Evolutionary conservation across 1,140 invertebrate genomes (phyloP).

Genomic region (Diorhabda carinulata): DNA sequence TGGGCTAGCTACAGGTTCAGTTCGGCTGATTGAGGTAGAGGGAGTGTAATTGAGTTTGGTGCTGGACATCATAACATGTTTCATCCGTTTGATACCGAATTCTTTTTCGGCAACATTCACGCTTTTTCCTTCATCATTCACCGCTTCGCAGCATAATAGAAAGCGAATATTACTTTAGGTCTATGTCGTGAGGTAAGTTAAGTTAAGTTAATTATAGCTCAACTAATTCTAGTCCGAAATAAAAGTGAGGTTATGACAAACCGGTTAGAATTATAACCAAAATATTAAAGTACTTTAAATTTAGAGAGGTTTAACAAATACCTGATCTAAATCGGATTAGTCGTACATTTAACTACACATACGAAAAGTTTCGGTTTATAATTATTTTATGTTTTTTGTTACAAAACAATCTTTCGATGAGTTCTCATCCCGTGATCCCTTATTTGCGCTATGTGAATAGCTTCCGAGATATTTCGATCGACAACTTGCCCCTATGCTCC

Average conservation of each 20-base stretch:
- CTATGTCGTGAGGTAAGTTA: background rate
- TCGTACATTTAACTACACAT: too few species aligned
- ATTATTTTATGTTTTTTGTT: too few species aligned
- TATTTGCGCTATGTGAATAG: background rate
- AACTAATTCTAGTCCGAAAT: background rate
- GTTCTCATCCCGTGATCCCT: too few species aligned
- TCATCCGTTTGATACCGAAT: slow-evolving; percentile 8
- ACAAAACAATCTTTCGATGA: too few species aligned
- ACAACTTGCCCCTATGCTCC: background rate
- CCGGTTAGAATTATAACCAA: background rate
- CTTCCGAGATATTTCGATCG: background rate
- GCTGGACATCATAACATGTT: too few species aligned
- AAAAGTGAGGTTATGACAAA: slow-evolving; percentile 12
- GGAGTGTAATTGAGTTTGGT: background rate
- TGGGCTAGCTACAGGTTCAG: slow-evolving; percentile 28
- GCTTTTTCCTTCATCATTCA: background rate
- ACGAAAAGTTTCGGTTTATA: too few species aligned
- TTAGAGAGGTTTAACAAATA: background rate
- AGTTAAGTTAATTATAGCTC: background rate
- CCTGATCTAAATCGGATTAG: background rate
- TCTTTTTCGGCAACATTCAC: background rate
- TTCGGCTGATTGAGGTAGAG: slow-evolving; percentile 27
- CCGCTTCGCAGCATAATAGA: background rate
- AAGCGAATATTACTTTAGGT: slow-evolving; percentile 1
- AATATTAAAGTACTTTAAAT: background rate